Evolutionary conservation across 2,797 vertebrate genomes (phyloP), one percentile per base, ranked within the genome.

Genomic region (Amniataba percoides): DNA sequence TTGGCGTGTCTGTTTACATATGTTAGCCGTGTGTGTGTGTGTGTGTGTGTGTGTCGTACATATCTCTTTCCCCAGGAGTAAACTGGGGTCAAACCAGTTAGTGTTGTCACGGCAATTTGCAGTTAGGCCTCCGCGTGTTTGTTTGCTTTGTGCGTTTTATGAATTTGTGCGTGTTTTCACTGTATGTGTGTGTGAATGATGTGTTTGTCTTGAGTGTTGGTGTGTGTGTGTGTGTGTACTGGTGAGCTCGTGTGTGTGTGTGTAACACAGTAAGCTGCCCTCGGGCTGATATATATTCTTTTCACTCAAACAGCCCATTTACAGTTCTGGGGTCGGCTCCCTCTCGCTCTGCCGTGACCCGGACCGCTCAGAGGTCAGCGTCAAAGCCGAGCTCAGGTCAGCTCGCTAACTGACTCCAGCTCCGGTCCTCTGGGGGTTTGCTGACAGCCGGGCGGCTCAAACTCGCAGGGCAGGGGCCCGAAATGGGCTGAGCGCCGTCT

Each of bases 21-120:
- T 39, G 57, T 46, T 48, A 43, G 13, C 14, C 6, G 16, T 25
- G 43, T 39, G 36, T 60, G 70, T 71, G 45, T 57, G 42, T 77
- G 71, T 84, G 46, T 70, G 62, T 80, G 79, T 60, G 62, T 67
- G 71, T 36, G 67, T 75, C 27, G 19, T 61, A 80, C 80, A 89
- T 89, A 77, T 89, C 80, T 89, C 76, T 87, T 84, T 84, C 76
- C 89, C 83, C 90, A 74, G 36, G 86, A 87, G 90, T 88, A 86
- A 88, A 85, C 82, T n/a, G 46, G 84, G 89, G 89, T 93, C 90
- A 91, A 88, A 91, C 88, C 86, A 89, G 91, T 93, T 91, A 91
- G 91, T 87, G 86, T 92, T 89, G 89, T 92, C 91, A 87, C 81
- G 39, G 88, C 77, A 84, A 69, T 89, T 87, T 87, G 82, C 85